These are phyloP conservation scores for Caenorhabditis sp. DNA, from an alignment of 2,888 invertebrate genomes.

Conservation along the genomic window DNA sequence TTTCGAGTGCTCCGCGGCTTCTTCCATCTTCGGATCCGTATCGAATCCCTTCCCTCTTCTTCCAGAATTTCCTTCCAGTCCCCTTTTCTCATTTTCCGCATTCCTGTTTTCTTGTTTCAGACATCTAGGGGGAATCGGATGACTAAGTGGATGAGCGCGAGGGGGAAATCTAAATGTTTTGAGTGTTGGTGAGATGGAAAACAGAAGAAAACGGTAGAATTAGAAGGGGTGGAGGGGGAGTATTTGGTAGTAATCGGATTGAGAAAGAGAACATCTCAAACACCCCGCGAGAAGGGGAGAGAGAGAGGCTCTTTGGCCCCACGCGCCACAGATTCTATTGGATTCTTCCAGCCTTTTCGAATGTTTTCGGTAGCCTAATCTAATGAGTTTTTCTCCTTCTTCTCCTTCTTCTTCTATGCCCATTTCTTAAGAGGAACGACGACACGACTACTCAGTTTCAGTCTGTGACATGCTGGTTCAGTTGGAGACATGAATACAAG, in stretches of 20 bases:
- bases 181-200: neutral
- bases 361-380: constrained; percentile 52
- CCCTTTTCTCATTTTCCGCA: neutral
- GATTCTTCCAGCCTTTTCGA: constrained; percentile 24
- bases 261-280: constrained; percentile 32
- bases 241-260: constrained; percentile 43
- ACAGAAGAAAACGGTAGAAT: constrained; percentile 17
- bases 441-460: neutral
- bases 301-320: too few relatives aligned
- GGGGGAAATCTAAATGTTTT: constrained; percentile 39
- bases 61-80: neutral
- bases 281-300: too few relatives aligned
- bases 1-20: neutral
- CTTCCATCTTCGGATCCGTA: too few relatives aligned
- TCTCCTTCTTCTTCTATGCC: neutral
- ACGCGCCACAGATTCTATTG: constrained; percentile 28
- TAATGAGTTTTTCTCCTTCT: constrained; percentile 40
- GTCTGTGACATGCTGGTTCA: constrained; percentile 7
- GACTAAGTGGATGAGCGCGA: constrained; percentile 9
- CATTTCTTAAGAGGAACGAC: constrained; percentile 7
- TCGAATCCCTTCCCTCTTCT: too few relatives aligned
- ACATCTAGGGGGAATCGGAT: constrained; percentile 22
- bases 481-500: constrained; percentile 10
- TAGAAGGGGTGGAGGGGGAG: constrained; percentile 3
- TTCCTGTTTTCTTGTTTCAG: constrained; percentile 39